Evolutionary conservation across 2,888 invertebrate species (phyloP).

Genomic region (Portevinia maculata): DNA sequence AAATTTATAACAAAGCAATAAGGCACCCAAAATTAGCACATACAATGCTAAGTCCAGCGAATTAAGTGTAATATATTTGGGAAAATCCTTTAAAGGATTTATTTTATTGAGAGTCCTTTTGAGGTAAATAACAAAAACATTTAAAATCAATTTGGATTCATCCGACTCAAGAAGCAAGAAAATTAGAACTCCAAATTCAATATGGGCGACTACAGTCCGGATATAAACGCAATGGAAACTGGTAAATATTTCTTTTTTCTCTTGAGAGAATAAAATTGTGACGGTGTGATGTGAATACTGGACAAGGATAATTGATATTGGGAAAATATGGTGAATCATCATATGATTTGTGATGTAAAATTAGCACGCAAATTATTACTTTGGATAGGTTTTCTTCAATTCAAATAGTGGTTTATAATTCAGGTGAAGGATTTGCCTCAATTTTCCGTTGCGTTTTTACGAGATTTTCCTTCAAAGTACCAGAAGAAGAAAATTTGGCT

Average conservation of each 20-base stretch:
- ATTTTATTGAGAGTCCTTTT: background rate
- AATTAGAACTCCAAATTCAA: conserved; percentile 47
- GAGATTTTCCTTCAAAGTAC: no score
- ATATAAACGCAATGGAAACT: conserved; percentile 78
- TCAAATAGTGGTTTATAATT: no score
- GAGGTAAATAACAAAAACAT: conserved; percentile 2
- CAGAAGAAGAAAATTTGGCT: no score
- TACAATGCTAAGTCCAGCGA: conserved; percentile 1
- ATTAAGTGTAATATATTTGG: background rate
- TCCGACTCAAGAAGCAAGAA: conserved; percentile 7
- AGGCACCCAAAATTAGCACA: conserved; percentile 25
- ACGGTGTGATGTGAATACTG: conserved; percentile 15
- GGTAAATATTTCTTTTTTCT: conserved; percentile 78
- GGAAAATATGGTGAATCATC: conserved; percentile 66
- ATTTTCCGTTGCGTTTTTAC: no score
- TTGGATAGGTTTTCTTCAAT: background rate
- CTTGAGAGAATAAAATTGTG: background rate
- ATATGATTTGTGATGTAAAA: conserved; percentile 54
- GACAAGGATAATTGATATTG: conserved; percentile 46
- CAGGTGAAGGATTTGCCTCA: no score
- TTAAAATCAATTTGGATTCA: conserved; percentile 38
- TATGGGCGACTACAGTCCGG: conserved; percentile 74
- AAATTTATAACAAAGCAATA: conserved; percentile 24
- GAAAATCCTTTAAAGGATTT: conserved; percentile 17
- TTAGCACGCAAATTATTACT: conserved; percentile 56